A percentile compares a stretch with the other conserved stretches of the same genome.
Conservation (phyloP, 2,888 invertebrate species). For the Drosophila bunnanda region DNA sequence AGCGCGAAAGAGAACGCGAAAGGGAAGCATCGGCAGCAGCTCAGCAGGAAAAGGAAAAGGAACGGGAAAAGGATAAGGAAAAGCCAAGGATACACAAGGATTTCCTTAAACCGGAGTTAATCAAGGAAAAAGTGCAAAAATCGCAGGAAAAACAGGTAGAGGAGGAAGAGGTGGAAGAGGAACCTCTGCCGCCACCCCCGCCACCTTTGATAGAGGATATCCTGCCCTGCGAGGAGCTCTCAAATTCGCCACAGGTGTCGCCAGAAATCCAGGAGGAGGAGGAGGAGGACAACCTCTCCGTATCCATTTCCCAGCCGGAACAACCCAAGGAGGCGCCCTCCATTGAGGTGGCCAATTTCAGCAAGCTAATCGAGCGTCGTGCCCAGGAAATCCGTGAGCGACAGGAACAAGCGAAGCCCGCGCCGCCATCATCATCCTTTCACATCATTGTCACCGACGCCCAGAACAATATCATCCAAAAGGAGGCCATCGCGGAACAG, state of each 20-base stretch:
- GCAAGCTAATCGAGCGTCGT: slow-evolving; percentile 80
- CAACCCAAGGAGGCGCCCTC: slow-evolving; percentile 81
- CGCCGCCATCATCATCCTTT: slow-evolving; percentile 58
- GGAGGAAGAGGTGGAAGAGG: slow-evolving; percentile 26
- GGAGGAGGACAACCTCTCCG: slow-evolving; percentile 41
- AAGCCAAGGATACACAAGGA: slow-evolving; percentile 44
- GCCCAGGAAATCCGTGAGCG: slow-evolving; percentile 75
- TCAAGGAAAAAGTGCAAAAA: slow-evolving; percentile 30
- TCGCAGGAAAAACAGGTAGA: slow-evolving; percentile 5
- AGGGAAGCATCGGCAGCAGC: slow-evolving; percentile 51
- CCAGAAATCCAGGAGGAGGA: slow-evolving; percentile 12
- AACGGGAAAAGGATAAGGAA: slow-evolving; percentile 39
- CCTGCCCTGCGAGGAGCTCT: slow-evolving; percentile 3
- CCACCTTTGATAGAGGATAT: slow-evolving; percentile 50
- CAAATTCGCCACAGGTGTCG: slow-evolving; percentile 7
- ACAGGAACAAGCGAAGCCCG: slow-evolving; percentile 31
- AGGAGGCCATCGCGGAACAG: slow-evolving; percentile 79
- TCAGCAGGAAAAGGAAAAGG: slow-evolving; percentile 42
- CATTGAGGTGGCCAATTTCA: slow-evolving; percentile 81
- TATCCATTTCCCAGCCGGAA: slow-evolving; percentile 57
- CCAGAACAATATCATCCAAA: slow-evolving; percentile 83
- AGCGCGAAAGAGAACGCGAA: slow-evolving; percentile 56
- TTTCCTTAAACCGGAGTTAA: slow-evolving; percentile 15
- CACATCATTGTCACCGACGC: slow-evolving; percentile 84
- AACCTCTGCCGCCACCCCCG: slow-evolving; percentile 62